Conservation (phyloP, 1,140 invertebrate species). For the Leucophenga varia region DNA sequence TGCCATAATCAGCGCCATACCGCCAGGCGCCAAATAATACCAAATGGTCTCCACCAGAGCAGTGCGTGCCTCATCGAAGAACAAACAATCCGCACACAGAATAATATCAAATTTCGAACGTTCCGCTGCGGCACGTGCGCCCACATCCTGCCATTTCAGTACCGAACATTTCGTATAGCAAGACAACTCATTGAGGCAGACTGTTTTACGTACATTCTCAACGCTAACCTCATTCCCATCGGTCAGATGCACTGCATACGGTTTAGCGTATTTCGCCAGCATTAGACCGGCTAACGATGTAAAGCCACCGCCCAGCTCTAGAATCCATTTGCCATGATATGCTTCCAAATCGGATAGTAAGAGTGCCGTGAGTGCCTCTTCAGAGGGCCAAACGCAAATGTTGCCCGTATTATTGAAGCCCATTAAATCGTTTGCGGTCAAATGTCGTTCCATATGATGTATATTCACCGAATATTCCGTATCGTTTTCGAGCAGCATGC, state of each 20-base stretch:
- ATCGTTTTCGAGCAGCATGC: slow-evolving; percentile 53
- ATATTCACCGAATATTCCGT: slow-evolving; percentile 60
- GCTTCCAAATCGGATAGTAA: slow-evolving; percentile 67
- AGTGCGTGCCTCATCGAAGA: slow-evolving; percentile 76
- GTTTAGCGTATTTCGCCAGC: slow-evolving; percentile 67
- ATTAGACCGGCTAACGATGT: slow-evolving; percentile 79
- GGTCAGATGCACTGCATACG: slow-evolving; percentile 66
- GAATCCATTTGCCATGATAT: slow-evolving; percentile 68
- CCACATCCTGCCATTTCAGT: slow-evolving; percentile 59
- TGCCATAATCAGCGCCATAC: slow-evolving; percentile 74
- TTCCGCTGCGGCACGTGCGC: slow-evolving; percentile 26
- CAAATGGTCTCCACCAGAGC: slow-evolving; percentile 73
- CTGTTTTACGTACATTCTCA: slow-evolving; percentile 70
- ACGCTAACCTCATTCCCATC: slow-evolving; percentile 79
- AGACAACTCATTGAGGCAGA: slow-evolving; percentile 64
- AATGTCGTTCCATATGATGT: slow-evolving; percentile 62
- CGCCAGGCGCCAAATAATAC: slow-evolving; percentile 65
- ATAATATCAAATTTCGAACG: slow-evolving; percentile 66
- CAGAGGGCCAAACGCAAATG: slow-evolving; percentile 87
- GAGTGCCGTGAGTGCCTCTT: slow-evolving; percentile 79
- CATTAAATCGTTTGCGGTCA: slow-evolving; percentile 71
- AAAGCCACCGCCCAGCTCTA: slow-evolving; percentile 85
- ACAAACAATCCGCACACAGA: slow-evolving; percentile 78
- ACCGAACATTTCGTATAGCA: slow-evolving; percentile 57
- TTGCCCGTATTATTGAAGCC: slow-evolving; percentile 93